These are phyloP conservation scores for Chlorodrepanis virens DNA, from an alignment of 2,113 vertebrate genomes.

Conservation along the genomic window DNA sequence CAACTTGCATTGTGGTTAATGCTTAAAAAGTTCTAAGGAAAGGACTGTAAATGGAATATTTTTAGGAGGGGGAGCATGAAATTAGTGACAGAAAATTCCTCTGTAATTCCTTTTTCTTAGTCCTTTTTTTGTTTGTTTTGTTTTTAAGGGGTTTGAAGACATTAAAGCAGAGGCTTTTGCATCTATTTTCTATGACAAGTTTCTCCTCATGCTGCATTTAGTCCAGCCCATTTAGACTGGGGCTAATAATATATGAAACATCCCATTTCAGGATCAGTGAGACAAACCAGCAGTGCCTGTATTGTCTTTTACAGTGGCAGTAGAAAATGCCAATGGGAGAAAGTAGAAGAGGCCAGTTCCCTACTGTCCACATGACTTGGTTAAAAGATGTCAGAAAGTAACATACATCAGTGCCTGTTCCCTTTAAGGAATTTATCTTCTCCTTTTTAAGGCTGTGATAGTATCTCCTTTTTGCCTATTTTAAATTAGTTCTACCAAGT, in stretches of 20 bases:
- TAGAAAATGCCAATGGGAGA: not conserved
- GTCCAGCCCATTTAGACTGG: not conserved
- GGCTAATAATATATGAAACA: not conserved
- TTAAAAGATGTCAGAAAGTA: not conserved
- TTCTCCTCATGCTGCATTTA: not conserved
- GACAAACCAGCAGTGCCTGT: not conserved
- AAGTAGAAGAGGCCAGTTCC: not conserved
- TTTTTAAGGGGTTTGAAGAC: not conserved
- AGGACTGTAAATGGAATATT: not conserved
- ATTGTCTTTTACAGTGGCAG: not conserved
- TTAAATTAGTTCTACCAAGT: not conserved
- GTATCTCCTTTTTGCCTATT: not conserved
- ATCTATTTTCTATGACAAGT: not conserved
- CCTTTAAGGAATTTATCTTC: not conserved
- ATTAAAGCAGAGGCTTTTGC: not conserved
- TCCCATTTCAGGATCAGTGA: not conserved
- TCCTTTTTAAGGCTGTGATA: not conserved
- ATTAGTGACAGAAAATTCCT: not conserved
- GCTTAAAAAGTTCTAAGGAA: not conserved
- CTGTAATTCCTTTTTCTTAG: fast-evolving
- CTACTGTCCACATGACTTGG: not conserved
- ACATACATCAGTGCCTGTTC: not conserved
- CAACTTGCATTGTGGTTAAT: not conserved
- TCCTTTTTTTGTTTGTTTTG: no score
- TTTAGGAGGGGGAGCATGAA: not conserved